These are phyloP conservation scores for Toxotes lorentzi DNA, from an alignment of 2,797 vertebrate genomes.

Conservation along the genomic window DNA sequence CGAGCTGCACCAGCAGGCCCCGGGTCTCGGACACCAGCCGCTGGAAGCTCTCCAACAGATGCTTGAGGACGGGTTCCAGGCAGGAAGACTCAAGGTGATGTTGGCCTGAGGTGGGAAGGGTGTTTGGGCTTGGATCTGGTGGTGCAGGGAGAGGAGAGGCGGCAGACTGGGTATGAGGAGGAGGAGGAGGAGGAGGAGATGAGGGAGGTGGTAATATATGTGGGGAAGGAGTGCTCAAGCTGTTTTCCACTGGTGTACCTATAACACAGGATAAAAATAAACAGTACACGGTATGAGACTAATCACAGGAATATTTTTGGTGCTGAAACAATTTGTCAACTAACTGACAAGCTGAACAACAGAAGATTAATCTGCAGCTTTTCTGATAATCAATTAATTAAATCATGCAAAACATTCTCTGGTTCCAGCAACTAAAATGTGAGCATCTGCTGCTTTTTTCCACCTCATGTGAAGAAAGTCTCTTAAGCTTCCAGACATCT, in stretches of 20 bases:
- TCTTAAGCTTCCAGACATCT: background rate
- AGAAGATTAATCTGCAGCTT: background rate
- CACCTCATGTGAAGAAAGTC: background rate
- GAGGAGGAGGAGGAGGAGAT: constrained; percentile 12
- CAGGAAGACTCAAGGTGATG: constrained; percentile 12
- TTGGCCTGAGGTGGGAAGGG: constrained; percentile 9
- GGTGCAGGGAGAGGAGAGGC: constrained; percentile 14
- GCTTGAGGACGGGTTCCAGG: constrained; percentile 55
- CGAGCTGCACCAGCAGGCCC: constrained; percentile 69
- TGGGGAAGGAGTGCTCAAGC: constrained; percentile 41
- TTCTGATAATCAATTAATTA: background rate
- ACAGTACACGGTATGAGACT: background rate
- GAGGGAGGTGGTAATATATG: constrained; percentile 3
- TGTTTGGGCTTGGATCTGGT: constrained; percentile 16
- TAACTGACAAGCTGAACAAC: background rate
- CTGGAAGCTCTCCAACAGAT: constrained; percentile 69
- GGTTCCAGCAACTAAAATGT: background rate
- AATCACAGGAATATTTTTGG: background rate
- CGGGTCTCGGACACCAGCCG: constrained; percentile 69
- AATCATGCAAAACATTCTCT: background rate
- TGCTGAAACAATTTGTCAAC: background rate
- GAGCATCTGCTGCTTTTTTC: background rate
- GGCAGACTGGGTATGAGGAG: background rate
- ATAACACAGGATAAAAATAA: background rate
- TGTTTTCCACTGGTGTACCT: constrained; percentile 53